Evolutionary conservation across 2,113 vertebrate genomes (phyloP).

Genomic region (Grallaria varia): DNA sequence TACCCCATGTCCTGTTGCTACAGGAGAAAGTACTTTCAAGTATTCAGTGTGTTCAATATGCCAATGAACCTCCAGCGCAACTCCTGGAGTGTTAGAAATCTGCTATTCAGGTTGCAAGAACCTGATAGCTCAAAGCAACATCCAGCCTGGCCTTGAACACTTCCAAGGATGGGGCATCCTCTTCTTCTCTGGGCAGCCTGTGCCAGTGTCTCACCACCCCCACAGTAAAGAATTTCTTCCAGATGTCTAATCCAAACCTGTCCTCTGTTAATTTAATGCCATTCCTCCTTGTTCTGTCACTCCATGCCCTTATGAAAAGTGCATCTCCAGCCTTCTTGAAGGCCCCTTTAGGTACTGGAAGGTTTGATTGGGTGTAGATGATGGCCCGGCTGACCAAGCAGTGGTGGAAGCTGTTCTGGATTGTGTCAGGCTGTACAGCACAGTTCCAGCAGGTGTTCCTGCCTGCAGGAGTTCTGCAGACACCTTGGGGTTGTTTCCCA

Average conservation of each 20-base stretch:
- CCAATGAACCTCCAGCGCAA: no score
- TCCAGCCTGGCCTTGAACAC: not conserved
- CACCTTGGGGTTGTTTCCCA: fast-evolving
- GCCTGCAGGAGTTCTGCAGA: fast-evolving
- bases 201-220: not conserved
- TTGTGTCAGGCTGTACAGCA: not conserved
- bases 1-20: no score
- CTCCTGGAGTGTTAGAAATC: no score
- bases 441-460: not conserved
- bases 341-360: not conserved
- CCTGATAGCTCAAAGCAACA: no score
- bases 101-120: no score
- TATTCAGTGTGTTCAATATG: no score
- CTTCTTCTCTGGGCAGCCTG: not conserved
- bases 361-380: not conserved
- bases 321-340: not conserved
- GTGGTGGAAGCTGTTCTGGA: not conserved
- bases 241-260: not conserved
- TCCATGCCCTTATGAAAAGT: not conserved
- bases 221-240: not conserved
- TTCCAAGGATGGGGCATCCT: not conserved
- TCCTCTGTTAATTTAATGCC: not conserved
- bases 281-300: not conserved
- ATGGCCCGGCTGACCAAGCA: not conserved
- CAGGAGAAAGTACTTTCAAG: no score